A percentile compares a stretch with the other conserved stretches of the same genome.
These are phyloP conservation scores for Vultur gryphus DNA, from an alignment of 2,797 vertebrate species.

Conservation along the genomic window DNA sequence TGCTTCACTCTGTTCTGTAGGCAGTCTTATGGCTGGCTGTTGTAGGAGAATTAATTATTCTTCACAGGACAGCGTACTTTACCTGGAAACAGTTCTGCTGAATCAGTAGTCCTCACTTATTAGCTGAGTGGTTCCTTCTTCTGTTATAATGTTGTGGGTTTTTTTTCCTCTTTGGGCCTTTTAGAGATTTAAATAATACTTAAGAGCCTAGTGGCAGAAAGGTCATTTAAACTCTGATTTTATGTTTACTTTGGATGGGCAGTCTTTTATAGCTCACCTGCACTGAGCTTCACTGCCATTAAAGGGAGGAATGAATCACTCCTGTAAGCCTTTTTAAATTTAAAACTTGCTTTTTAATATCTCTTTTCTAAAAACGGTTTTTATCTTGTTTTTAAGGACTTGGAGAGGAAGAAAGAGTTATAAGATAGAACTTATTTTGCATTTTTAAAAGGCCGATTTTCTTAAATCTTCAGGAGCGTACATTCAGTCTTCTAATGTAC, in stretches of 20 bases:
- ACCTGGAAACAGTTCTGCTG: neutral
- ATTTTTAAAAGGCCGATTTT: neutral
- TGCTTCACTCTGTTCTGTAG: conserved; percentile 70
- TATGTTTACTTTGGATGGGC: neutral
- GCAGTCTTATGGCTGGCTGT: conserved; percentile 39
- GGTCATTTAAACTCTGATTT: neutral
- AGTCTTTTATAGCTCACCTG: neutral
- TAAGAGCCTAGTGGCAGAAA: neutral
- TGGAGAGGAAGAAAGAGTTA: neutral
- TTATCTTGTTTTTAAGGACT: neutral
- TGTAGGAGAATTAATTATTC: conserved; percentile 7
- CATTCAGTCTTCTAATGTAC: neutral
- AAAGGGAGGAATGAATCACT: neutral
- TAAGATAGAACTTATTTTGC: neutral
- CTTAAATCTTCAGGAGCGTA: neutral
- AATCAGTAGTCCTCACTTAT: neutral
- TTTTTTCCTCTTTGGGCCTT: neutral
- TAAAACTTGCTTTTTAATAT: neutral
- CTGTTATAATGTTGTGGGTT: neutral
- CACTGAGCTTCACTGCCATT: neutral
- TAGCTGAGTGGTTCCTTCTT: neutral
- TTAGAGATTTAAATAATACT: neutral
- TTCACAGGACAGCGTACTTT: neutral
- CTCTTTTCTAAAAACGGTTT: neutral
- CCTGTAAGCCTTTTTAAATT: neutral